Evolutionary conservation across 2,888 invertebrate genomes (phyloP).

Genomic region (Dasypolia templi): DNA sequence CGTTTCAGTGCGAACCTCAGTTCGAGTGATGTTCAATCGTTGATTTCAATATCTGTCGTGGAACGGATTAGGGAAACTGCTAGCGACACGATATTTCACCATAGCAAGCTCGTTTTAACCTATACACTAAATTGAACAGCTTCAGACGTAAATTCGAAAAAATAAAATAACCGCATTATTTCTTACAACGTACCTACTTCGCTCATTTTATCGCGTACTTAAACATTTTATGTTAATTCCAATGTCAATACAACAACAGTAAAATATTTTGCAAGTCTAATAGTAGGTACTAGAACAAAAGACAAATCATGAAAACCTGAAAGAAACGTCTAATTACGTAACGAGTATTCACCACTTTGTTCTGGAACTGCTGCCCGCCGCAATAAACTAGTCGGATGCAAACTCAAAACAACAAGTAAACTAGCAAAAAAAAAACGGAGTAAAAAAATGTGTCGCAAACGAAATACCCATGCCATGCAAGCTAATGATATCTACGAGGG

Average conservation of each 20-base stretch:
- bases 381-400: constrained; percentile 77
- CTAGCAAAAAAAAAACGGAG: constrained; percentile 80
- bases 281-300: constrained; percentile 28
- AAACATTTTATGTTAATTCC: constrained; percentile 19
- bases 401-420: constrained; percentile 78
- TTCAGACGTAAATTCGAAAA: not conserved
- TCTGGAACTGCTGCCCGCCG: constrained; percentile 72
- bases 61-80: constrained; percentile 58
- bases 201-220: constrained; percentile 1
- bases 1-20: constrained; percentile 67
- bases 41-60: constrained; percentile 72
- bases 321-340: constrained; percentile 51
- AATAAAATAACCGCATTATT: not conserved
- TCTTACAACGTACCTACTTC: not conserved
- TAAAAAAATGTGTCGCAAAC: constrained; percentile 78
- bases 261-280: constrained; percentile 16
- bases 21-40: constrained; percentile 67
- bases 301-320: constrained; percentile 47
- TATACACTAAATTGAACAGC: constrained; percentile 14
- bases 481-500: constrained; percentile 70
- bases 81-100: constrained; percentile 43
- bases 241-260: constrained; percentile 12
- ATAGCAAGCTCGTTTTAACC: constrained; percentile 5
- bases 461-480: constrained; percentile 88
- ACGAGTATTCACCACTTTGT: constrained; percentile 65